phyloP scores from a whole-genome alignment of 2,113 vertebrate genomes.

The Formicarius rufipectus region DNA sequence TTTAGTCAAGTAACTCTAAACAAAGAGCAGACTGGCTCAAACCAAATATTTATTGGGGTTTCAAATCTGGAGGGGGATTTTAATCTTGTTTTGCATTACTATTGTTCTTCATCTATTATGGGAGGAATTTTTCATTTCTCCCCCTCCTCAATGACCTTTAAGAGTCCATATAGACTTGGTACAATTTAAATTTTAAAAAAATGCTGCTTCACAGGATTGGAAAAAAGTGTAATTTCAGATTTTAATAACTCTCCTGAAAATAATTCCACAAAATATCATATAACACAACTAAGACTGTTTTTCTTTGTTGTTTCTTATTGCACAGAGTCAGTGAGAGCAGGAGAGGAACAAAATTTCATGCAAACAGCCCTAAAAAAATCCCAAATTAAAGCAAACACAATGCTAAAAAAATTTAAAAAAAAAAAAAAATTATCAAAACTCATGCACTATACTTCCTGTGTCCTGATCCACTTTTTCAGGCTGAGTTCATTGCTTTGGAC shows the following conservation, averaged over 20 bases:
- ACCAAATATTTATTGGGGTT: neutral
- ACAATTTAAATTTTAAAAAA: neutral
- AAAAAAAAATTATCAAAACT: neutral
- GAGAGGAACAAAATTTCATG: neutral
- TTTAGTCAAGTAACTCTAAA: neutral
- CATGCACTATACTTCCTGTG: neutral
- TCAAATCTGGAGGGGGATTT: neutral
- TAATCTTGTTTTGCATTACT: neutral
- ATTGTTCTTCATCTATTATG: neutral
- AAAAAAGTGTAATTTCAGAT: neutral
- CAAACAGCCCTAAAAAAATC: neutral
- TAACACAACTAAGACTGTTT: neutral
- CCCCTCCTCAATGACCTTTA: neutral
- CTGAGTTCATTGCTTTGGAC: neutral
- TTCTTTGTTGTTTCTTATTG: neutral
- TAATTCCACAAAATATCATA: neutral
- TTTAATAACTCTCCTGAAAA: neutral
- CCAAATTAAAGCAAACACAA: neutral
- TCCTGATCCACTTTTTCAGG: neutral
- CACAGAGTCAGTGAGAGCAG: neutral
- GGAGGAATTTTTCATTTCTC: neutral
- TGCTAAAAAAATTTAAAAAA: neutral
- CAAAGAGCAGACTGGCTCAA: neutral
- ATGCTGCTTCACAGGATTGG: neutral
- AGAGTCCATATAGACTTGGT: neutral